Evolutionary conservation across 2,888 invertebrate species (phyloP).

Genomic region (Agrotis clavis): DNA sequence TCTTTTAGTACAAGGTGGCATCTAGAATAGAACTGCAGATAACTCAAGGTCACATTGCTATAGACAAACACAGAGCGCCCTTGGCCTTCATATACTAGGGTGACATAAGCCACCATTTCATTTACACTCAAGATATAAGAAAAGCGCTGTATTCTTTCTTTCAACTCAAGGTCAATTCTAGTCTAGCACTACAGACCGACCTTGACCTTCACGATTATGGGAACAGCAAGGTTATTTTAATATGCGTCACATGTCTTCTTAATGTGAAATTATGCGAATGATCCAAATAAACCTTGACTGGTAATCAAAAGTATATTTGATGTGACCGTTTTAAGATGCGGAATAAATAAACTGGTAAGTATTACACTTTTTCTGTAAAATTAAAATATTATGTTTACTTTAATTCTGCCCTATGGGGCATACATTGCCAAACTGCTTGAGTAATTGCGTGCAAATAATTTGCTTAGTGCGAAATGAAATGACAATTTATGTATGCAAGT

Average conservation of each 20-base stretch:
- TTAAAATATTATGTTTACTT: too few relatives aligned
- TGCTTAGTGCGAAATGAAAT: too few relatives aligned
- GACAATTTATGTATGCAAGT: too few relatives aligned
- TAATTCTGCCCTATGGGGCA: background rate
- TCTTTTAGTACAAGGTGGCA: slow-evolving; percentile 20
- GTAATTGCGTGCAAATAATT: too few relatives aligned
- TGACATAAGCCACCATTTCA: background rate
- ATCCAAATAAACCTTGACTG: slow-evolving; percentile 45
- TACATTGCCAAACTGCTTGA: too few relatives aligned
- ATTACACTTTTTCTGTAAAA: background rate
- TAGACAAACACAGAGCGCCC: background rate
- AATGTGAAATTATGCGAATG: slow-evolving; percentile 53
- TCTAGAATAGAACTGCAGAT: background rate
- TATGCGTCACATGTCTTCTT: slow-evolving; percentile 51
- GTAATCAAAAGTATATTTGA: slow-evolving; percentile 36
- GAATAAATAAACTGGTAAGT: background rate
- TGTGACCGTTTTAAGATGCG: background rate
- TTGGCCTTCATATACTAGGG: background rate
- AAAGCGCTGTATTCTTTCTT: background rate
- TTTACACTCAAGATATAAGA: background rate
- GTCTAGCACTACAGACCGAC: slow-evolving; percentile 9
- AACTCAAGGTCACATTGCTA: too few relatives aligned
- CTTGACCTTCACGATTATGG: slow-evolving; percentile 52
- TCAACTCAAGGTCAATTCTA: background rate
- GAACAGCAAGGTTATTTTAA: slow-evolving; percentile 31